Evolutionary conservation across 2,888 invertebrate species (phyloP).

Genomic region (Pogonocherus hispidulus): DNA sequence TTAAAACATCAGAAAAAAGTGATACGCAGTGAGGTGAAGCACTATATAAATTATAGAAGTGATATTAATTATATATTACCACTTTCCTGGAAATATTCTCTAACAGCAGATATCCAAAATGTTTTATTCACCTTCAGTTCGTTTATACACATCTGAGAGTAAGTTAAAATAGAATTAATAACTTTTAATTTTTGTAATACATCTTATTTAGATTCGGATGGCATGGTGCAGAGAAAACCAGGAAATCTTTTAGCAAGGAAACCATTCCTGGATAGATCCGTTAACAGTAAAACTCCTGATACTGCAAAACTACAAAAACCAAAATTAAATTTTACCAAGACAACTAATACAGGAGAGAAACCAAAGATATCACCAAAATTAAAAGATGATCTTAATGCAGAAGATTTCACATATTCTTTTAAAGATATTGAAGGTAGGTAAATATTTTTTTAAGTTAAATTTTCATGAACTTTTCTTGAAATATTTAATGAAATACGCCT

Average conservation of each 20-base stretch:
- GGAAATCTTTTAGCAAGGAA: conserved; percentile 47
- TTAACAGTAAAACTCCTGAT: conserved; percentile 51
- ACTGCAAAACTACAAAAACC: conserved; percentile 35
- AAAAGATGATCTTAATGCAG: conserved; percentile 44
- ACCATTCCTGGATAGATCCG: conserved; percentile 55
- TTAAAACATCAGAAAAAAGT: too few species aligned
- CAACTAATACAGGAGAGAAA: conserved; percentile 2
- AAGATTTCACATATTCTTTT: conserved; percentile 49
- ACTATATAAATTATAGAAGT: too few species aligned
- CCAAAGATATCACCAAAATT: conserved; percentile 30
- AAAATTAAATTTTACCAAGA: conserved; percentile 30
- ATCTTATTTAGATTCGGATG: conserved; percentile 46
- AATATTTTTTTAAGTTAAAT: too few species aligned
- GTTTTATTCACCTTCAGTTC: conserved; percentile 42
- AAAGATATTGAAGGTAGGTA: conserved; percentile 46
- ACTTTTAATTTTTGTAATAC: conserved; percentile 8
- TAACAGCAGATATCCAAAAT: conserved; percentile 12
- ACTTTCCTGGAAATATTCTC: too few species aligned
- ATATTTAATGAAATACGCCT: too few species aligned
- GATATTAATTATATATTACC: too few species aligned
- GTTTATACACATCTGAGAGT: conserved; percentile 44
- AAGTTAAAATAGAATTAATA: conserved; percentile 25
- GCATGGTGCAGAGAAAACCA: conserved; percentile 49
- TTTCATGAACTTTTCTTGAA: too few species aligned
- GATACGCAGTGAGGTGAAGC: too few species aligned